phyloP scores from a whole-genome alignment of 2,113 vertebrate genomes.

The Paracanthobrama guichenoti region DNA sequence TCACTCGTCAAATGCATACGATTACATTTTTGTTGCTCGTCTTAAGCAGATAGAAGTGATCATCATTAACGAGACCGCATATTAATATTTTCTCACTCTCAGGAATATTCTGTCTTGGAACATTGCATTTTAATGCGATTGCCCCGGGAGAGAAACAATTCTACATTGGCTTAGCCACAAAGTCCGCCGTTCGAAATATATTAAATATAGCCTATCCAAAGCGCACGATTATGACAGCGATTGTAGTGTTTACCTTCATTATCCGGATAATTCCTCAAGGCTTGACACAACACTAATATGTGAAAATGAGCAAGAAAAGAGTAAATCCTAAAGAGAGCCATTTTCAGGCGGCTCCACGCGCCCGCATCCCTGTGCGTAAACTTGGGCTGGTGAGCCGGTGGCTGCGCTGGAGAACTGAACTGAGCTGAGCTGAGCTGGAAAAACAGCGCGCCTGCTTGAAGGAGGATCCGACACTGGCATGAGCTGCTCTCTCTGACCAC shows the following conservation, averaged over 20 bases:
- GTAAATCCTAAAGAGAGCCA: slow-evolving; percentile 61
- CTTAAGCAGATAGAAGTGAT: neutral
- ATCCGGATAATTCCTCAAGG: slow-evolving; percentile 61
- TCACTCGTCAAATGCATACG: neutral
- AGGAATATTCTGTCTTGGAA: neutral
- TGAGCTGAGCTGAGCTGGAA: neutral
- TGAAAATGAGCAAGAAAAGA: slow-evolving; percentile 53
- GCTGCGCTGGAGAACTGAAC: slow-evolving; percentile 13
- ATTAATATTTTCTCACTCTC: neutral
- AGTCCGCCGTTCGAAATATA: slow-evolving; percentile 5
- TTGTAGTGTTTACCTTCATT: slow-evolving; percentile 59
- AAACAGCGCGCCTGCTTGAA: slow-evolving; percentile 38
- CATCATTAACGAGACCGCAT: neutral
- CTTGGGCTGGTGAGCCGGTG: slow-evolving; percentile 51
- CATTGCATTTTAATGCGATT: neutral
- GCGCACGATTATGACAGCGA: slow-evolving; percentile 16
- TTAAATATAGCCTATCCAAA: neutral
- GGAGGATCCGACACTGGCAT: slow-evolving; percentile 49
- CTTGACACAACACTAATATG: slow-evolving; percentile 40
- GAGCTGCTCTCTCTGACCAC: slow-evolving; percentile 44
- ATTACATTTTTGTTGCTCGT: neutral
- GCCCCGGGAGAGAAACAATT: neutral
- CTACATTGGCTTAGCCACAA: neutral
- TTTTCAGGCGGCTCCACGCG: slow-evolving; percentile 58
- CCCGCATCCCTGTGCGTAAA: slow-evolving; percentile 66